Base-by-base conservation (phyloP, 2,888 invertebrate species). In the Ptilodon capucinus region DNA sequence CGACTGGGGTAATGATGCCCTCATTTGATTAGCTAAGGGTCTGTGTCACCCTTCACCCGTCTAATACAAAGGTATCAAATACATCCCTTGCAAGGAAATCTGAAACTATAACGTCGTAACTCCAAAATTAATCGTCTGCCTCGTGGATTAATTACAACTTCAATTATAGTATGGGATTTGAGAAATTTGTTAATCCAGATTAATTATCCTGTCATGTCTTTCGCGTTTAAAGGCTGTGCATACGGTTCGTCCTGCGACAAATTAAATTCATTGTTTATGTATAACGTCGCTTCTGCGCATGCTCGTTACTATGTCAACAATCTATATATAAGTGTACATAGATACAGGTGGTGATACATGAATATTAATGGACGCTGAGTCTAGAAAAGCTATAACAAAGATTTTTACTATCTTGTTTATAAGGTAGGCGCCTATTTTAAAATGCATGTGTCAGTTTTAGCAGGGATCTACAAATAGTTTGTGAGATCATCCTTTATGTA, bases 221-320 rank as follows among this genome's bases (percentile, higher is more conserved):
- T 45, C 25, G 49, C 40, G 51, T 40, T 42, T 43, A 23, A 55
- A 56, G 40, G 41, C 48, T 44, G 44, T 51, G 57, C 48, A 54
- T 59, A 55, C 58, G 53, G 51, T 47, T 48, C 39, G 46, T 60
- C 60, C 64, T 68, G 62, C 60, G 61, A 63, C 73, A 74, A 76
- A 67, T 76, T 74, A 69, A 77, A 74, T 72, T 78, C 83, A 85
- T 88, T 88, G 84, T 87, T 85, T 86, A 86, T 86, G 79, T 76
- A 85, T 82, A 78, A 68, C 64, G 68, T 71, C 54, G 48, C 60
- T 57, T 72, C 56, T 84, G 87, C 89, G 90, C 90, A 90, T 89
- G 88, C 80, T 66, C 84, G 71, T 77, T 68, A 65, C 74, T 79
- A 84, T 87, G 89, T 86, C 87, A 89, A 89, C 90, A 84, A 81